Base-by-base conservation (phyloP, 1,140 invertebrate species). In the Limonius californicus region DNA sequence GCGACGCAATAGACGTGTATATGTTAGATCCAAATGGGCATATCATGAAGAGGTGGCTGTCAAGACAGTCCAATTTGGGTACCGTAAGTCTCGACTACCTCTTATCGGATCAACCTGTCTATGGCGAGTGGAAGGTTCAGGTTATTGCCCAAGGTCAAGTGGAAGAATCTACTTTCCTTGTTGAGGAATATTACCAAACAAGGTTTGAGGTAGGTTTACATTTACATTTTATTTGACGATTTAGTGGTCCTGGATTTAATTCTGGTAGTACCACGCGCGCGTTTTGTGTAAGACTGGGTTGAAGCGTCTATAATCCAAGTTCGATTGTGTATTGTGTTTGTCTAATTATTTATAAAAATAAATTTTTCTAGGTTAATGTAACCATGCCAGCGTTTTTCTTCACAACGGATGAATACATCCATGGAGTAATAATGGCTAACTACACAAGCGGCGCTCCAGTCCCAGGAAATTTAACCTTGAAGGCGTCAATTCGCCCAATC, bases 171-270 rank as follows among this genome's bases (percentile, higher is more conserved):
- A 84, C 83, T 8, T 97, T 97, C 76, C 74, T 85, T 2, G 93
- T 98, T 0, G 93, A 97, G 77, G 94, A 97, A 80, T 97, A 95
- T 78, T 97, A 97, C 80, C 93, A 95, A 75, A 92, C 90, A 0
- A 80, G 91, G 62, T 94, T 90, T 71, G 91, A 94, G 79, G 89
- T 89, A 19, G 19, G 14, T 39, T 39, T 12, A n/a, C n/a, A n/a
- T n/a, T n/a, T n/a, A n/a, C n/a, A n/a, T n/a, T n/a, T n/a, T n/a
- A n/a, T n/a, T n/a, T n/a, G n/a, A n/a, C n/a, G n/a, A n/a, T n/a
- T n/a, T n/a, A n/a, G n/a, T n/a, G n/a, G n/a, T n/a, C n/a, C n/a
- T n/a, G n/a, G n/a, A n/a, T n/a, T n/a, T n/a, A n/a, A n/a, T n/a
- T n/a, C n/a, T n/a, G n/a, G n/a, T n/a, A n/a, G n/a, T n/a, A n/a